These are phyloP conservation scores for Podocnemis expansa DNA, from an alignment of 2,113 vertebrate genomes.

Conservation along the genomic window DNA sequence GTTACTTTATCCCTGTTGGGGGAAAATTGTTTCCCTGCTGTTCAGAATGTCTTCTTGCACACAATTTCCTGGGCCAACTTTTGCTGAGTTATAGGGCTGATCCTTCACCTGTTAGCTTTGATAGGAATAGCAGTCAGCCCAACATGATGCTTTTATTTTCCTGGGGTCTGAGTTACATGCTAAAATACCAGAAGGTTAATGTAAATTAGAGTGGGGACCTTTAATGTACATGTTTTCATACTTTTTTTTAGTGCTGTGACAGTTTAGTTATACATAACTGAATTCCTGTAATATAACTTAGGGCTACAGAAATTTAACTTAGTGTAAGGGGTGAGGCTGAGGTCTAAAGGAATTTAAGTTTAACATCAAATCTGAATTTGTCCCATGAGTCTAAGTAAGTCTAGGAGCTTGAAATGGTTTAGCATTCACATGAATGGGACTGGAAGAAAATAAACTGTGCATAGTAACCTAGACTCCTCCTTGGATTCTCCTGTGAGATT, in stretches of 20 bases:
- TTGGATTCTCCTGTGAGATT: background rate
- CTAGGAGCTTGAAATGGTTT: background rate
- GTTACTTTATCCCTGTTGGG: conserved; percentile 41
- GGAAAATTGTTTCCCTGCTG: conserved; percentile 37
- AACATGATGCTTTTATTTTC: background rate
- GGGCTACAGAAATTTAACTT: background rate
- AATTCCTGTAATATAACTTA: background rate
- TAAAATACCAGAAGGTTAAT: background rate
- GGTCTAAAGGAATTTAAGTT: background rate
- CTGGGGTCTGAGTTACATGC: background rate
- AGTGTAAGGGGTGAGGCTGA: background rate
- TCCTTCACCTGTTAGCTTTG: background rate
- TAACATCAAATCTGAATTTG: background rate
- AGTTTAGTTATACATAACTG: background rate
- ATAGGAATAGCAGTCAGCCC: background rate
- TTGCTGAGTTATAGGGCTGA: background rate
- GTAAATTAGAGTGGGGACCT: background rate
- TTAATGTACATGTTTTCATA: background rate
- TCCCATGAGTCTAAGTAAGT: background rate
- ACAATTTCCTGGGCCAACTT: background rate
- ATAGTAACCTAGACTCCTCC: background rate
- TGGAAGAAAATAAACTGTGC: background rate
- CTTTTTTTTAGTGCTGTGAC: background rate
- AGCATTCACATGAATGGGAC: background rate
- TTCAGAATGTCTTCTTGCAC: background rate